A percentile compares a stretch with the other conserved stretches of the same genome.
Conservation (phyloP, 2,113 vertebrate genomes). For the Sorex araneus region DNA sequence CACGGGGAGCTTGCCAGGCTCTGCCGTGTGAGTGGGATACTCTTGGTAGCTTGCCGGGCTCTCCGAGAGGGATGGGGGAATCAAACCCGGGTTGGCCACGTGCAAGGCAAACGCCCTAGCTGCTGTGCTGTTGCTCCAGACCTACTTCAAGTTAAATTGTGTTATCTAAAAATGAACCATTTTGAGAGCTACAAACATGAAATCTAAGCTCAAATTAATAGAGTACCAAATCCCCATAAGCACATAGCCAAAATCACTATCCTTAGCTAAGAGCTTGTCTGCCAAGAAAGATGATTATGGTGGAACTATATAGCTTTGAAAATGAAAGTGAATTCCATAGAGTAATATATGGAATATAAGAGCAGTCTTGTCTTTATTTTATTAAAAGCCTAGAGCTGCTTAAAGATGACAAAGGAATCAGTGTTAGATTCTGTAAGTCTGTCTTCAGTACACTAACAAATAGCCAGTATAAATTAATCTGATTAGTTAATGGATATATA, state of each 20-base stretch:
- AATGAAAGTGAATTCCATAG: slow-evolving; percentile 77
- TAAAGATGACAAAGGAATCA: slow-evolving; percentile 83
- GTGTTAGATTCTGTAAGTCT: slow-evolving; percentile 68
- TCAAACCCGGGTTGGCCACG: too few relatives aligned
- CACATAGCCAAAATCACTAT: slow-evolving; percentile 84
- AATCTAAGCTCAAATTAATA: slow-evolving; percentile 84
- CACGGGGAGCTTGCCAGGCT: too few relatives aligned
- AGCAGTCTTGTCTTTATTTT: slow-evolving; percentile 82
- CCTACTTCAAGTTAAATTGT: slow-evolving; percentile 73
- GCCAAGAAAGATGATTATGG: slow-evolving; percentile 83
- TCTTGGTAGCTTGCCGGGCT: too few relatives aligned
- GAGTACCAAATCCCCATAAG: slow-evolving; percentile 81
- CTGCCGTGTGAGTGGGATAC: too few relatives aligned
- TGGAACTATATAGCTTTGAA: slow-evolving; percentile 81
- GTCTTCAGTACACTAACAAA: slow-evolving; percentile 78
- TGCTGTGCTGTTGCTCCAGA: too few relatives aligned
- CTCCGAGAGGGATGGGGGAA: too few relatives aligned
- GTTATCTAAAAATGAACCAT: slow-evolving; percentile 82
- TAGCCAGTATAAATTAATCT: slow-evolving; percentile 64
- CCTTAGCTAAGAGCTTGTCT: slow-evolving; percentile 85
- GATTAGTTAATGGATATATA: slow-evolving; percentile 62
- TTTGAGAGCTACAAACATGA: slow-evolving; percentile 80
- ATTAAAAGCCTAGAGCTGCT: slow-evolving; percentile 83
- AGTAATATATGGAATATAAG: slow-evolving; percentile 77
- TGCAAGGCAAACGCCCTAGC: too few relatives aligned